phyloP scores from a whole-genome alignment of 2,113 vertebrate species.

The Oncorhynchus keta region DNA sequence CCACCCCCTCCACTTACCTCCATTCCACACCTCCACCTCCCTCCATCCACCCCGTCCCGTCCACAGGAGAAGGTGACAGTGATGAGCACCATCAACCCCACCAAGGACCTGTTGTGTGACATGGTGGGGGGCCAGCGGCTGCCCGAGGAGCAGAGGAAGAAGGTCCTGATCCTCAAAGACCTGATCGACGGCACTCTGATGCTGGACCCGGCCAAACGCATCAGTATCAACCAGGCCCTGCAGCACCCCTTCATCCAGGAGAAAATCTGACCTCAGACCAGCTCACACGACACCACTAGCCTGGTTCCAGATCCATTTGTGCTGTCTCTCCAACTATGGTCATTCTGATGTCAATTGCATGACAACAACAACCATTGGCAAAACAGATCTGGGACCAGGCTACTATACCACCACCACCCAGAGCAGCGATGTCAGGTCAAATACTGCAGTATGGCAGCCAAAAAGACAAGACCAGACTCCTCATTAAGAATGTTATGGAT shows the following conservation, averaged over 20 bases:
- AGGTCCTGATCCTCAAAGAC: constrained; percentile 98
- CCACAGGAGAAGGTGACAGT: constrained; percentile 97
- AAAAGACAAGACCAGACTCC: constrained; percentile 34
- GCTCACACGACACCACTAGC: not conserved
- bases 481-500: constrained; percentile 40
- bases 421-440: constrained; percentile 39
- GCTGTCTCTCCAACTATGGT: too few relatives aligned
- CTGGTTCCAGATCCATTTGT: not conserved
- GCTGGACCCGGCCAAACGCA: constrained; percentile 97
- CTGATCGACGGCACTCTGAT: constrained; percentile 96
- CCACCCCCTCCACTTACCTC: not conserved
- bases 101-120: constrained; percentile 96
- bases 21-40: not conserved
- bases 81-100: constrained; percentile 99
- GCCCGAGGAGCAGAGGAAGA: constrained; percentile 98
- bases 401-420: not conserved
- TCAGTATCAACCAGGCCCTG: constrained; percentile 99
- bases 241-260: constrained; percentile 99
- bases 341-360: too few relatives aligned
- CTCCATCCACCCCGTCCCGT: too few relatives aligned
- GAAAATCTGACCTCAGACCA: constrained; percentile 80
- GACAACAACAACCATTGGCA: too few relatives aligned
- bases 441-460: too few relatives aligned
- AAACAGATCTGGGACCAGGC: too few relatives aligned
- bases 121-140: constrained; percentile 96